Evolutionary conservation across 92 coral and sea anemone species (phyloP), one percentile per base, ranked within the genome.

Genomic region (Zoanthus sociatus): DNA sequence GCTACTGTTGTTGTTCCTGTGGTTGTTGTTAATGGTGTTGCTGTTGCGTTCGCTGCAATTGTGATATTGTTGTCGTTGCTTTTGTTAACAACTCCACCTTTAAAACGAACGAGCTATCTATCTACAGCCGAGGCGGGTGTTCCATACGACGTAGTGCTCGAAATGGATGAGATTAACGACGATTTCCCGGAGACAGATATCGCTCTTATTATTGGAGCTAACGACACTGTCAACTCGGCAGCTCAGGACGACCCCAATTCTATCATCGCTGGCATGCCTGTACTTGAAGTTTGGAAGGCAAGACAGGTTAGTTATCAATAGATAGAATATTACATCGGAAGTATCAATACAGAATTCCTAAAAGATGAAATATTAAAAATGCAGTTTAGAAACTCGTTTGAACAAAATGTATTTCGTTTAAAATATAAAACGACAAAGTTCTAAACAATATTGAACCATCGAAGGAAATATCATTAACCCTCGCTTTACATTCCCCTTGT

Each of bases 221-320:
- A 96, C 91, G 99, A 96, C 77, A 96, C 99, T 0, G 98, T 96
- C 53, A 96, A 96, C 89, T 96, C 99, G 16, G 99, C 99, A 14
- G 99, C 99, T 10, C 99, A 96, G 76, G 99, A 96, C 90, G 99
- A 96, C 87, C 99, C 99, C 12, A 93, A 93, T 88, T 96, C 99
- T 17, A 92, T 95, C 87, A 96, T 96, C 81, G 99, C 99, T 79
- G 99, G 99, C 33, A 96, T 96, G 99, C 99, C 99, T 86, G 99
- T 96, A 30, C 93, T 96, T 7, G 99, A 96, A 94, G 99, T 97
- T 21, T 97, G 99, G 99, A 97, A 97, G 77, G 94, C 98, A 15
- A 94, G 89, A 76, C 96, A 96, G 97, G 98, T 93, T 51, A 77
- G 93, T 87, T 9, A 1, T 14, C 53, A 4, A 45, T 0, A 32